These are phyloP conservation scores for Anguilla rostrata DNA, from an alignment of 2,113 vertebrate species.

Conservation along the genomic window DNA sequence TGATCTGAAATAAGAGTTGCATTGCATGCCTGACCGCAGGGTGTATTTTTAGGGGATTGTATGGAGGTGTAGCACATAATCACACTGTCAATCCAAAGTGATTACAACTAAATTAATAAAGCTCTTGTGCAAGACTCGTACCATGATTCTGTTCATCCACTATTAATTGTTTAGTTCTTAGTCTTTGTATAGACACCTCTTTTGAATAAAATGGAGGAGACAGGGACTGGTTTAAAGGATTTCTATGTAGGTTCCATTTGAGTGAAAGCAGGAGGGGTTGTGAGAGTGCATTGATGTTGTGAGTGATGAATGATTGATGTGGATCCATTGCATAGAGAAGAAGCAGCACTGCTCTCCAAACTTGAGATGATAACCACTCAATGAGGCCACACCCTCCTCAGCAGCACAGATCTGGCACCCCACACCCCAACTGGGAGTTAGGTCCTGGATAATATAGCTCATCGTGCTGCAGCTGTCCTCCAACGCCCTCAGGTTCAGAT, in stretches of 20 bases:
- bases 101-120: neutral
- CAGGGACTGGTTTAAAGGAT: neutral
- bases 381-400: neutral
- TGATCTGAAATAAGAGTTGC: constrained; percentile 5
- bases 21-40: neutral
- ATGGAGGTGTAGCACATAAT: neutral
- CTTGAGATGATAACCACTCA: neutral
- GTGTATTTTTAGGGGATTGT: neutral
- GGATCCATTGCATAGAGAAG: neutral
- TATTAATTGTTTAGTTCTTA: neutral
- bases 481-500: neutral
- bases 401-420: neutral
- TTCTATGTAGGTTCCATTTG: neutral
- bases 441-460: neutral
- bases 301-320: neutral
- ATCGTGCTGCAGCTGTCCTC: neutral
- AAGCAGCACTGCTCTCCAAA: neutral
- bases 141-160: neutral
- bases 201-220: neutral
- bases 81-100: neutral
- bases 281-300: neutral
- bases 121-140: neutral
- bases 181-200: neutral
- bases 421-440: neutral
- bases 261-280: neutral